phyloP scores from a whole-genome alignment of 2,797 vertebrate genomes.

The Dallia pectoralis region DNA sequence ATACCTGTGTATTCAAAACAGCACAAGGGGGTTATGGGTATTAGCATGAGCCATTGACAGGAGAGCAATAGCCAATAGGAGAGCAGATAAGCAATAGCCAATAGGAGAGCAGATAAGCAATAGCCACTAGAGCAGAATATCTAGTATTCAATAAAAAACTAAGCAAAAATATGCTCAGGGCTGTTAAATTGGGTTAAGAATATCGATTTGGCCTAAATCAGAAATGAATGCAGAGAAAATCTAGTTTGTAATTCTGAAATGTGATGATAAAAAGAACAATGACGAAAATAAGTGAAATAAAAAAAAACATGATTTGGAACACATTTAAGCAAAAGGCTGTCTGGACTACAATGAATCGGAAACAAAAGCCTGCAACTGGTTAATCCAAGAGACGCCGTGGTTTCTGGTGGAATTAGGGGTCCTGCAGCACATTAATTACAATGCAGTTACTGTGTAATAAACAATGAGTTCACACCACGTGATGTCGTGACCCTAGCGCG shows the following conservation, averaged over 20 bases:
- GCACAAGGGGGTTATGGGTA: conserved; percentile 35
- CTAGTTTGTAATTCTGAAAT: not conserved
- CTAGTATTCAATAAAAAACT: conserved; percentile 2
- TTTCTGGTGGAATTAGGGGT: conserved; percentile 10
- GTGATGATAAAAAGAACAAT: conserved; percentile 9
- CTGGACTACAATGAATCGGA: conserved; percentile 39
- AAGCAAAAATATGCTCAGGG: not conserved
- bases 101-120: conserved; percentile 40
- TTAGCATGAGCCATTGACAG: conserved; percentile 34
- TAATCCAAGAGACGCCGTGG: conserved; percentile 33
- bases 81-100: conserved; percentile 38
- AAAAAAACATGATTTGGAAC: not conserved
- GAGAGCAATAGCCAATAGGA: no score
- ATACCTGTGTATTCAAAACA: conserved; percentile 26
- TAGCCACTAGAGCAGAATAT: conserved; percentile 26
- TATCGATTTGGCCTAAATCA: conserved; percentile 6
- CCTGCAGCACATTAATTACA: conserved; percentile 24
- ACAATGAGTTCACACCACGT: conserved; percentile 54
- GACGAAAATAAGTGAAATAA: conserved; percentile 3
- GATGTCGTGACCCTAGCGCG: conserved; percentile 17
- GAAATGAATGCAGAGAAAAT: conserved; percentile 12
- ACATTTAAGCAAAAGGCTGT: conserved; percentile 1
- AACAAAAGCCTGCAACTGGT: conserved; percentile 60
- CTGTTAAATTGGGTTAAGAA: not conserved
- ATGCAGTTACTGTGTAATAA: conserved; percentile 57